These are phyloP conservation scores for Cecropterus lyciades DNA, from an alignment of 1,140 invertebrate species.

Conservation along the genomic window DNA sequence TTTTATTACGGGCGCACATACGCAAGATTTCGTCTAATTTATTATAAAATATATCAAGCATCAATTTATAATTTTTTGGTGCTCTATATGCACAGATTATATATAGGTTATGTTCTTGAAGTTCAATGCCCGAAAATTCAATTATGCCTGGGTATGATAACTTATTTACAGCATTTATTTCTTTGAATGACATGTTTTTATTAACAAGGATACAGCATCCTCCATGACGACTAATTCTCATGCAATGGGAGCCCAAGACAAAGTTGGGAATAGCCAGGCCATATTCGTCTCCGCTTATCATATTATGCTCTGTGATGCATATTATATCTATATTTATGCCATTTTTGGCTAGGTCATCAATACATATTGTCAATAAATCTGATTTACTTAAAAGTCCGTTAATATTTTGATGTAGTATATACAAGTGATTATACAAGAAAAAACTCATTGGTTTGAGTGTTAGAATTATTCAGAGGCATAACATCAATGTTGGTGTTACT, in stretches of 20 bases:
- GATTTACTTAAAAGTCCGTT: no score
- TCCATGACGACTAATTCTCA: slow-evolving; percentile 24
- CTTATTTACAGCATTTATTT: slow-evolving; percentile 3
- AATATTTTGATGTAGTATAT: no score
- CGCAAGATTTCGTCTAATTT: neutral
- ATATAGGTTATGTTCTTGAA: slow-evolving; percentile 26
- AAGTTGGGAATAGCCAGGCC: slow-evolving; percentile 28
- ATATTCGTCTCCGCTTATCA: neutral
- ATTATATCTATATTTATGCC: no score
- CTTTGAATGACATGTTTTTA: slow-evolving; percentile 17
- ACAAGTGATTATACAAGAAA: no score
- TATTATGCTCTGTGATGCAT: slow-evolving; percentile 38
- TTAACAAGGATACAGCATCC: slow-evolving; percentile 37
- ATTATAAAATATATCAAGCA: neutral
- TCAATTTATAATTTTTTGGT: neutral
- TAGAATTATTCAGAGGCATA: no score
- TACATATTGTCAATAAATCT: no score
- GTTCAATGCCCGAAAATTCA: slow-evolving; percentile 13
- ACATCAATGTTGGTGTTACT: no score
- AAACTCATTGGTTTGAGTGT: no score
- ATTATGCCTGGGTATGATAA: neutral
- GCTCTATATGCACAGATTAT: slow-evolving; percentile 41
- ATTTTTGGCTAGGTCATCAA: no score
- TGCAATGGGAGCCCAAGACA: slow-evolving; percentile 28
- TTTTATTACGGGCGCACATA: neutral